phyloP scores from a whole-genome alignment of 1,140 invertebrate genomes.

The Cherax destructor region DNA sequence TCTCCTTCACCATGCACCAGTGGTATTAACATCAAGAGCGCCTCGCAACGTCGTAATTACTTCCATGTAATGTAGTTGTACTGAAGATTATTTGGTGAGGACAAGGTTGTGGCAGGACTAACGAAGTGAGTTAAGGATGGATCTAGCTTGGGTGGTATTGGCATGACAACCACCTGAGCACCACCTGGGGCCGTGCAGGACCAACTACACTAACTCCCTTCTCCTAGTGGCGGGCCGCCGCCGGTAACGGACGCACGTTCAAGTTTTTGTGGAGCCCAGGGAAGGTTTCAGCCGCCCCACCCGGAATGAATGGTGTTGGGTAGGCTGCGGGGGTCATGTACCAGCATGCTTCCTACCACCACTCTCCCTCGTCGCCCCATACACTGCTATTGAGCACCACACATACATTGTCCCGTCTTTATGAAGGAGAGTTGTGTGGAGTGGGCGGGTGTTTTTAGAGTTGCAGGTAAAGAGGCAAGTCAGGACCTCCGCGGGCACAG shows the following conservation, averaged over 20 bases:
- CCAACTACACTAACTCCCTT: neutral
- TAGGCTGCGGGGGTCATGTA: neutral
- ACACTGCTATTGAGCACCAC: neutral
- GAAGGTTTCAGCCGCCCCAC: neutral
- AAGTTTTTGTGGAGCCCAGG: constrained; percentile 25
- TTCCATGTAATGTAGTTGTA: no score
- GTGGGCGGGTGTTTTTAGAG: neutral
- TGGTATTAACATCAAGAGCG: no score
- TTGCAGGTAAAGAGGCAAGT: neutral
- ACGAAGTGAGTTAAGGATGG: no score
- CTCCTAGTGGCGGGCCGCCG: neutral
- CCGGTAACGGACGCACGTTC: constrained; percentile 49
- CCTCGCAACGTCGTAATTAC: no score
- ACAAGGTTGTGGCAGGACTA: no score
- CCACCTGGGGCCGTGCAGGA: no score
- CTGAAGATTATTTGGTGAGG: no score
- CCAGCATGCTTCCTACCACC: neutral
- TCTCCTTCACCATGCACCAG: no score
- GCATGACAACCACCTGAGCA: no score
- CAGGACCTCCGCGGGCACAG: neutral
- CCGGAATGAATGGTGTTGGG: neutral
- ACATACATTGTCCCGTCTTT: neutral
- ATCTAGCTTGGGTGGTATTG: no score
- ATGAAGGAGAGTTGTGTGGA: no score
- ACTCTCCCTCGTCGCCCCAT: neutral